These are phyloP conservation scores for Dendroctonus valens DNA, from an alignment of 1,140 invertebrate species.

Conservation along the genomic window DNA sequence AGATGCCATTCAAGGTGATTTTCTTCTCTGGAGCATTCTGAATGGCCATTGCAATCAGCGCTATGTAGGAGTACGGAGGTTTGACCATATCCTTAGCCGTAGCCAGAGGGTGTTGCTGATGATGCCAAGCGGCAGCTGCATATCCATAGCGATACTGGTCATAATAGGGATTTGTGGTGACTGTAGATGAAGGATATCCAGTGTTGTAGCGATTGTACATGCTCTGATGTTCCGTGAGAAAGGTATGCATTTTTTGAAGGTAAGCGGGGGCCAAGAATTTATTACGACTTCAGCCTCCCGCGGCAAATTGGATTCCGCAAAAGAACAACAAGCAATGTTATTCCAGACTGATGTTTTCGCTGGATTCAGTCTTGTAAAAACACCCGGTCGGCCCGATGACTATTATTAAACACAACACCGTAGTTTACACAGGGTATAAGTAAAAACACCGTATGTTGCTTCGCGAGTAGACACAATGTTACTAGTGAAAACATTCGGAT, in stretches of 20 bases:
- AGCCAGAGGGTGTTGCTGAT: constrained; percentile 70
- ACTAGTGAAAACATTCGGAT: constrained; percentile 51
- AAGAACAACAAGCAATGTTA: constrained; percentile 44
- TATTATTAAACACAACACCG: constrained; percentile 54
- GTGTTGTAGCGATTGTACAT: constrained; percentile 58
- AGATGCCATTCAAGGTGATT: constrained; percentile 96
- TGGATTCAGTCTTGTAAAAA: constrained; percentile 49
- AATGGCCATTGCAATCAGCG: constrained; percentile 97
- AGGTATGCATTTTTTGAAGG: constrained; percentile 71
- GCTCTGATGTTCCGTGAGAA: constrained; percentile 82
- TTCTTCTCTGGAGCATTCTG: constrained; percentile 90
- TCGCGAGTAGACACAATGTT: constrained; percentile 50
- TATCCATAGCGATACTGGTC: constrained; percentile 78
- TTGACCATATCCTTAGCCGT: constrained; percentile 86
- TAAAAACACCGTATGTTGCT: constrained; percentile 52
- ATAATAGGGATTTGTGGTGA: constrained; percentile 58
- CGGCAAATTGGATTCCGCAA: constrained; percentile 38
- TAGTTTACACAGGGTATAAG: constrained; percentile 53
- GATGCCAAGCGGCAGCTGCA: constrained; percentile 58
- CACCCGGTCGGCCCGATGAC: constrained; percentile 49
- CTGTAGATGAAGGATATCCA: constrained; percentile 46
- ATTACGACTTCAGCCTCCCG: constrained; percentile 15
- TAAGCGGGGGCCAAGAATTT: not conserved
- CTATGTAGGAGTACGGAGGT: constrained; percentile 97
- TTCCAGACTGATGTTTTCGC: constrained; percentile 47